Base-by-base conservation (phyloP, 2,797 vertebrate genomes). In the Chrysocyon brachyurus region DNA sequence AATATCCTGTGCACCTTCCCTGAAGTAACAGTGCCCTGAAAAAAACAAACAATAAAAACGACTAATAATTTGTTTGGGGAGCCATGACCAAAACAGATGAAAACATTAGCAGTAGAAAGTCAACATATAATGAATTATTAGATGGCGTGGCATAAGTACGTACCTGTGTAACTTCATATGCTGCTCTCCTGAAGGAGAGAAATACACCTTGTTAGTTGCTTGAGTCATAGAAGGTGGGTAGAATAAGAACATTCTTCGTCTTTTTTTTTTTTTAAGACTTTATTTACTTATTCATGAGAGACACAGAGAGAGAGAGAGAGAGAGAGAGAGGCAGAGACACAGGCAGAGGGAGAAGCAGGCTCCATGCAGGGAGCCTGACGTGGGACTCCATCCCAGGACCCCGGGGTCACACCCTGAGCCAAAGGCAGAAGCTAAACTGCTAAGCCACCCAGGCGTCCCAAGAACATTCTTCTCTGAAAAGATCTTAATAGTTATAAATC, bases 21-120 rank as follows among this genome's bases (percentile, higher is more conserved):
- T n/a, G 36, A 72, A 24, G 6, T 46, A 46, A 31, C n/a, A 59
- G 22, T 73, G 49, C 31, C 56, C 26, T 52, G 54, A 22, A 86
- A 87, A 82, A 82, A 59, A 16, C 17, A 68, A 59, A 6, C 21
- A 24, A n/a, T 28, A 64, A 64, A 31, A 68, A 68, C 31, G n/a
- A 52, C 4, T 28, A 49, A 33, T 6, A 21, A 52, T 72, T 82
- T 83, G 54, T 14, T 46, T 84, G 26, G 70, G 82, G 36, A 78
- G n/a, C 70, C 36, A 68, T 52, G 21, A 84, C 56, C 63, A 93
- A 87, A 93, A 64, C 64, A 78, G 54, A 70, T 78, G 59, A 96
- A 78, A 72, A 87, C 63, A 46, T 59, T 68, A 93, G 17, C 70
- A 36, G 3, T 75, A 52, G 57, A 64, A 91, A 79, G 49, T 66